Evolutionary conservation across 2,113 vertebrate genomes (phyloP).

Genomic region (Ovis canadensis): DNA sequence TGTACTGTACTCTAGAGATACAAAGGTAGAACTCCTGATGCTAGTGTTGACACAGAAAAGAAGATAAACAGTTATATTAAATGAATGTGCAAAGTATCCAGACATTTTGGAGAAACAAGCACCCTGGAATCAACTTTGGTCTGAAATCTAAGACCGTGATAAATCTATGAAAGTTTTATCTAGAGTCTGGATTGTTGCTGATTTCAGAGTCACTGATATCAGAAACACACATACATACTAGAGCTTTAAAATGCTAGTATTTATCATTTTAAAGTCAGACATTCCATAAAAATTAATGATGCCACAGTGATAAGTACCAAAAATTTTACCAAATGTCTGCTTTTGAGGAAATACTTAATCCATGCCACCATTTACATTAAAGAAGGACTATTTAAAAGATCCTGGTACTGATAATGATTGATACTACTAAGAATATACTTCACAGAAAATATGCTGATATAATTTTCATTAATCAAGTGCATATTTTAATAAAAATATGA

Average conservation of each 20-base stretch:
- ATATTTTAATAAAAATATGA: slow-evolving; percentile 33
- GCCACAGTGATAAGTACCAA: neutral
- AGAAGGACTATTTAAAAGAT: neutral
- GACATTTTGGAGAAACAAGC: neutral
- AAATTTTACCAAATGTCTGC: neutral
- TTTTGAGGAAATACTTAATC: neutral
- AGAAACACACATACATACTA: neutral
- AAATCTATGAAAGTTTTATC: neutral
- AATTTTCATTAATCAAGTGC: slow-evolving; percentile 13
- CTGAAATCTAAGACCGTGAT: neutral
- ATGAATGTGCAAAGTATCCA: neutral
- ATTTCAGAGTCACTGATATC: neutral
- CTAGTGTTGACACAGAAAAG: neutral
- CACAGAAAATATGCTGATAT: neutral
- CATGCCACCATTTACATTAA: neutral
- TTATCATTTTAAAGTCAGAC: neutral
- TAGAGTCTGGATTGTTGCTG: neutral
- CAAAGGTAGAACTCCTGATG: neutral
- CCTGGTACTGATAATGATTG: neutral
- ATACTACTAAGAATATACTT: neutral
- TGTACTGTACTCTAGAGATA: neutral
- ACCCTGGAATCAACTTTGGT: neutral
- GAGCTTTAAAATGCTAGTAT: neutral
- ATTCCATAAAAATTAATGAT: neutral
- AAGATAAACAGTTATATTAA: neutral